These are phyloP conservation scores for Lasioglossum oenotherae DNA, from an alignment of 2,888 invertebrate genomes.

Conservation along the genomic window DNA sequence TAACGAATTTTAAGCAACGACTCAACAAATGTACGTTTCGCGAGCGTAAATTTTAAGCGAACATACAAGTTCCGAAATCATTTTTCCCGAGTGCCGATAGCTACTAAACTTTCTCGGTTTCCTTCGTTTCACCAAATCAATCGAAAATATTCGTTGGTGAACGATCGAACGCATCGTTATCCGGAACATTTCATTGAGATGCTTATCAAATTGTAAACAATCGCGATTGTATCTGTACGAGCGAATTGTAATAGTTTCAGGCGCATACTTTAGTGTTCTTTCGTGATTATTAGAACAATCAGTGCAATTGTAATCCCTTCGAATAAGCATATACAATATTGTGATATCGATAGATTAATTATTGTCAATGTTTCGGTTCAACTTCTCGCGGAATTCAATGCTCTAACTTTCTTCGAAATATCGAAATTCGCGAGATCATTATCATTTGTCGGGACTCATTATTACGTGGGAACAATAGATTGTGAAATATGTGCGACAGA, in stretches of 20 bases:
- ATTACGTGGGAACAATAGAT: constrained; percentile 59
- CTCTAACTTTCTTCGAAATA: background rate
- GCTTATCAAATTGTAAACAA: background rate
- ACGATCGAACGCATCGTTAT: background rate
- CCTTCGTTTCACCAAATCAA: background rate
- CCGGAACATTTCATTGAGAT: background rate
- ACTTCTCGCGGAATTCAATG: background rate
- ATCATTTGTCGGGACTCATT: constrained; percentile 42
- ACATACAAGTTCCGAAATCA: constrained; percentile 15
- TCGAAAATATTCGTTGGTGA: background rate
- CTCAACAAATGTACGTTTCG: background rate
- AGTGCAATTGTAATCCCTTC: background rate
- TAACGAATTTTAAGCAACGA: constrained; percentile 29
- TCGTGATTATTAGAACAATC: background rate
- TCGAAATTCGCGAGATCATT: constrained; percentile 33
- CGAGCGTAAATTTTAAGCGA: background rate
- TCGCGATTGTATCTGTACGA: background rate
- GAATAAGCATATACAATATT: background rate
- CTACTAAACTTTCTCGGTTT: background rate
- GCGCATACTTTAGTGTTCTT: background rate
- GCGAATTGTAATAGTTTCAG: background rate
- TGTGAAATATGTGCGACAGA: constrained; percentile 65
- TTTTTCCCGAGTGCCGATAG: background rate
- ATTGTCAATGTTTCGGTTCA: background rate
- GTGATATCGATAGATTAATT: background rate